Percentiles rank a stretch among this genome's conserved stretches.
Evolutionary conservation across 2,888 invertebrate genomes (phyloP).

Genomic region (Metacarcinus magister): DNA sequence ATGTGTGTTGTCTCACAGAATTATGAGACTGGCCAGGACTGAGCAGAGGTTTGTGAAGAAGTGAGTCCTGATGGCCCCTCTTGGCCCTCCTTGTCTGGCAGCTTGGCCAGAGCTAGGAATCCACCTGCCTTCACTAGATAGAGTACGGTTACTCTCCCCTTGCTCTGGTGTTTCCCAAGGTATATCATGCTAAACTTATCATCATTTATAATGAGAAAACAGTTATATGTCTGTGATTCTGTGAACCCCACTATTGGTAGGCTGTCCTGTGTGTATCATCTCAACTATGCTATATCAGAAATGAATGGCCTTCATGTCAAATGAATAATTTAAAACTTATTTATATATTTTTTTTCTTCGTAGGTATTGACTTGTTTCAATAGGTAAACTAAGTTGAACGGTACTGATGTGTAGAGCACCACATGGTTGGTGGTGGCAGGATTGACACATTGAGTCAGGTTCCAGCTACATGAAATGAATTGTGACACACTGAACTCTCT

Average conservation of each 20-base stretch:
- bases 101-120: background rate
- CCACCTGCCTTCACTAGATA: conserved; percentile 43
- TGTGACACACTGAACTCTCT: background rate
- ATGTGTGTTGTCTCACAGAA: background rate
- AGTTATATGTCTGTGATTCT: conserved; percentile 70
- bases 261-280: conserved; percentile 64
- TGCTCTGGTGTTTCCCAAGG: conserved; percentile 55
- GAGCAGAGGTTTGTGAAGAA: conserved; percentile 7
- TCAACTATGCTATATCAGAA: conserved; percentile 71
- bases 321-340: conserved; percentile 44
- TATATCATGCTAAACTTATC: conserved; percentile 35
- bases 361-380: background rate
- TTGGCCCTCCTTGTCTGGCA: background rate
- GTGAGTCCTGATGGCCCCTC: background rate
- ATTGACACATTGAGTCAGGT: background rate
- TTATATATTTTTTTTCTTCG: background rate
- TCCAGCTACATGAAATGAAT: background rate
- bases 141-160: background rate
- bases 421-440: background rate
- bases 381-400: background rate
- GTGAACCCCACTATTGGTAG: conserved; percentile 64
- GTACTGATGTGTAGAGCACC: background rate
- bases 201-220: conserved; percentile 52
- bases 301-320: conserved; percentile 65
- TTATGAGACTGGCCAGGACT: background rate